Percentiles rank a stretch among this genome's conserved stretches.
Conservation (phyloP, 2,113 vertebrate genomes). For the Orthochromis malagaraziensis region DNA sequence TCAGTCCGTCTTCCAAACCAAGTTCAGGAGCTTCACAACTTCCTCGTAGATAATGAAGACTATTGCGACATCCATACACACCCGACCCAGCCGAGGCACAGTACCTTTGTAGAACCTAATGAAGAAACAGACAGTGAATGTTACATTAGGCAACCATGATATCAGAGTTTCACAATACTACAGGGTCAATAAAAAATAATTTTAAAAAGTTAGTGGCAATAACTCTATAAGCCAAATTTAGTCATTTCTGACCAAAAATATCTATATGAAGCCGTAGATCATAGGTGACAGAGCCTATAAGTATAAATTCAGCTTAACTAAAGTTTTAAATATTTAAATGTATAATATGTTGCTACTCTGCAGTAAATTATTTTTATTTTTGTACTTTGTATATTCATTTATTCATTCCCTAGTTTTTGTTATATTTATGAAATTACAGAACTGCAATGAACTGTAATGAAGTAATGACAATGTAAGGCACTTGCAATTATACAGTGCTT, state of each 20-base stretch:
- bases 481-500: not conserved
- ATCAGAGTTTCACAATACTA: not conserved
- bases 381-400: not conserved
- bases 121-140: not conserved
- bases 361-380: not conserved
- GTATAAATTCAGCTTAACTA: not conserved
- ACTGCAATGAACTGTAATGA: not conserved
- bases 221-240: not conserved
- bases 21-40: constrained; percentile 90
- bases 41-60: constrained; percentile 97
- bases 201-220: not conserved
- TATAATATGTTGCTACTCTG: not conserved
- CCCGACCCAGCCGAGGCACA: constrained; percentile 85
- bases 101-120: constrained; percentile 96
- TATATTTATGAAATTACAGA: not conserved
- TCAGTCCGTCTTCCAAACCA: constrained; percentile 93
- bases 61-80: constrained; percentile 93
- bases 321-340: not conserved
- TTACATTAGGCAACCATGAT: not conserved
- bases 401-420: not conserved
- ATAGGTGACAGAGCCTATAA: not conserved
- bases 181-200: not conserved
- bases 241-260: not conserved
- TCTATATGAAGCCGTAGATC: not conserved
- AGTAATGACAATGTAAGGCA: not conserved